A percentile compares a stretch with the other conserved stretches of the same genome.
phyloP scores from a whole-genome alignment of 2,113 vertebrate species.

The Loxodonta africana region DNA sequence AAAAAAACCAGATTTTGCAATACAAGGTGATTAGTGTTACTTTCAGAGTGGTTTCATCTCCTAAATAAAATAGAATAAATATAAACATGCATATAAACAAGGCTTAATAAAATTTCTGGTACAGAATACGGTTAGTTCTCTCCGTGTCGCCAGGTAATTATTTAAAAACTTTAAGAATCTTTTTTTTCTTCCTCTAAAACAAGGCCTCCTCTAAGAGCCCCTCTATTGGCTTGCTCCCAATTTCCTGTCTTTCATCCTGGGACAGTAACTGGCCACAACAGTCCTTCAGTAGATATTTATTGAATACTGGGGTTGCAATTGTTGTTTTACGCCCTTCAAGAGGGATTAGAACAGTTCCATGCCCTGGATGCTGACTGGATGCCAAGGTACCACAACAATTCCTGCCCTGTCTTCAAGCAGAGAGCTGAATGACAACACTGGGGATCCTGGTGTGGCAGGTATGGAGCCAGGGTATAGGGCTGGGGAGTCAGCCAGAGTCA shows the following conservation, averaged over 20 bases:
- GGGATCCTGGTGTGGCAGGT: not conserved
- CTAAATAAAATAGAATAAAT: not conserved
- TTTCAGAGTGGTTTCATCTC: not conserved
- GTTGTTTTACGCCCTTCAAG: not conserved
- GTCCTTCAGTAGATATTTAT: not conserved
- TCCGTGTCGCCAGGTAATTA: not conserved
- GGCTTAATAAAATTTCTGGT: not conserved
- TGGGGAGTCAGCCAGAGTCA: not conserved
- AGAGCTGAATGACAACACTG: not conserved
- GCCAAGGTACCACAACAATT: not conserved
- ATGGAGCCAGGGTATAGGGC: not conserved
- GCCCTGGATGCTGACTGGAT: not conserved
- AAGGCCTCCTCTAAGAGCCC: not conserved
- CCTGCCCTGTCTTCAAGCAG: not conserved
- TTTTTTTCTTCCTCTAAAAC: not conserved
- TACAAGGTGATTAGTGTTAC: not conserved
- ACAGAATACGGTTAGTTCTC: not conserved
- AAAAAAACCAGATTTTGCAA: not conserved
- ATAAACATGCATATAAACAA: not conserved
- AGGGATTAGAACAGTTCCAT: not conserved
- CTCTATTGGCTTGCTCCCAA: not conserved
- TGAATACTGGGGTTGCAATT: not conserved
- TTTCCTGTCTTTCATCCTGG: not conserved
- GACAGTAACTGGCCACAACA: not conserved
- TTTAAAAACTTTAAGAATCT: not conserved